Conservation (phyloP, 2,888 invertebrate genomes). For the Macrophya alboannulata region DNA sequence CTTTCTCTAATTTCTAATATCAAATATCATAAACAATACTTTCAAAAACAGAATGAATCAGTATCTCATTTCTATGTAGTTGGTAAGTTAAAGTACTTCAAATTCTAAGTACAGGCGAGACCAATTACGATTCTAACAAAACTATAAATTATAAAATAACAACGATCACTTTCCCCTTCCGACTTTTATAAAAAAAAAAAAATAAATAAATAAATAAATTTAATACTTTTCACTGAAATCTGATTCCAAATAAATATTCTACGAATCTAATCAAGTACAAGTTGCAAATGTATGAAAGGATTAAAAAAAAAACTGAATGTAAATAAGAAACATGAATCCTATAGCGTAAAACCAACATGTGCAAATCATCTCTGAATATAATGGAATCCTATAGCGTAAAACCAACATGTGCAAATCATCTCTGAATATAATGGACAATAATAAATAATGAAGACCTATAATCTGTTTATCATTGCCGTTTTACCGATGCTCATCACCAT, state of each 20-base stretch:
- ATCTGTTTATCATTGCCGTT: slow-evolving; percentile 16
- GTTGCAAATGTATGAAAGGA: neutral
- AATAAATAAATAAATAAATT: too few relatives aligned
- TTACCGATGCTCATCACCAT: neutral
- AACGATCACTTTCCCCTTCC: slow-evolving; percentile 6
- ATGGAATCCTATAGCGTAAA: too few relatives aligned
- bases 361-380: neutral
- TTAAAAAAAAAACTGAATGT: neutral
- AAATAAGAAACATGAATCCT: neutral
- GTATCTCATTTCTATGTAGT: slow-evolving; percentile 13
- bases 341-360: neutral
- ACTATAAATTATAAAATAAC: neutral
- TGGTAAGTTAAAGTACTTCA: neutral
- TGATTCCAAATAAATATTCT: neutral
- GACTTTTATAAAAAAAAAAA: neutral
- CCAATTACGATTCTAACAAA: neutral
- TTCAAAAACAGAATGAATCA: slow-evolving; percentile 12
- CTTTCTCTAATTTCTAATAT: slow-evolving; percentile 12
- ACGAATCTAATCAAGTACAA: neutral
- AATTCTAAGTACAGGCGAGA: neutral
- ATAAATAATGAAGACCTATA: neutral
- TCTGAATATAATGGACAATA: neutral
- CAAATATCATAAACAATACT: neutral
- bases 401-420: neutral
- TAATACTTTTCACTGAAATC: neutral